Percentiles rank a stretch among this genome's conserved stretches.
Evolutionary conservation across 2,797 vertebrate genomes (phyloP).

Genomic region (Prunella strophiata): DNA sequence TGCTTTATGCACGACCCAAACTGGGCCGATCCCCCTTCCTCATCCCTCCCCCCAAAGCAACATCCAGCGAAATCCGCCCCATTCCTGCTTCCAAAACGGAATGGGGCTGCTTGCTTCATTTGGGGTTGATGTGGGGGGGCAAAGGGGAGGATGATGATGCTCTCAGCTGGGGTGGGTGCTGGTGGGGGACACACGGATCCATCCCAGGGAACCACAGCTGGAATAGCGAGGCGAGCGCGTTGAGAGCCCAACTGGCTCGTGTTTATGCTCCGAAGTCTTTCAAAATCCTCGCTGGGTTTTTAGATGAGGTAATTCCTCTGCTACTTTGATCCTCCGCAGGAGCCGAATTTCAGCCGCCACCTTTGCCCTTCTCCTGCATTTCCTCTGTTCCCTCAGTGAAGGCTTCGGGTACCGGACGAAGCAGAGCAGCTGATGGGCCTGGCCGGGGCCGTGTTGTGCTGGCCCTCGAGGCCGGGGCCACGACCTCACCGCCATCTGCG

Average conservation of each 20-base stretch:
- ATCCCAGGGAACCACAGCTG: background rate
- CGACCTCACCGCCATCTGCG: conserved; percentile 97
- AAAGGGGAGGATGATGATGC: background rate
- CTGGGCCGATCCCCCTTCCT: background rate
- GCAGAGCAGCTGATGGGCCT: conserved; percentile 97
- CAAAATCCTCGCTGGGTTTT: conserved; percentile 73
- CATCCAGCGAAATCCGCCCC: background rate
- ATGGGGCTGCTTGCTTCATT: background rate
- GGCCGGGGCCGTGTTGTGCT: conserved; percentile 92
- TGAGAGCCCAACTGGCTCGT: conserved; percentile 77
- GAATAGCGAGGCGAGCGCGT: conserved; percentile 60
- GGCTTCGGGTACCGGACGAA: conserved; percentile 97
- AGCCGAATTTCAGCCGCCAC: background rate
- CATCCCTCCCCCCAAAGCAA: background rate
- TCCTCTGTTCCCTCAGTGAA: conserved; percentile 72
- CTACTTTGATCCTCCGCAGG: conserved; percentile 67
- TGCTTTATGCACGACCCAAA: background rate
- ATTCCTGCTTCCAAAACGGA: background rate
- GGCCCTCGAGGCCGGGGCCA: conserved; percentile 96
- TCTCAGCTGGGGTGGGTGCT: background rate
- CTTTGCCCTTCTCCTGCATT: conserved; percentile 73
- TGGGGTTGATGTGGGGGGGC: background rate
- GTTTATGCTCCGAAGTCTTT: conserved; percentile 67
- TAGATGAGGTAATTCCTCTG: conserved; percentile 68
- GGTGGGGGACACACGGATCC: accelerated